Conservation (phyloP, 2,113 vertebrate species). For the Psophia crepitans region DNA sequence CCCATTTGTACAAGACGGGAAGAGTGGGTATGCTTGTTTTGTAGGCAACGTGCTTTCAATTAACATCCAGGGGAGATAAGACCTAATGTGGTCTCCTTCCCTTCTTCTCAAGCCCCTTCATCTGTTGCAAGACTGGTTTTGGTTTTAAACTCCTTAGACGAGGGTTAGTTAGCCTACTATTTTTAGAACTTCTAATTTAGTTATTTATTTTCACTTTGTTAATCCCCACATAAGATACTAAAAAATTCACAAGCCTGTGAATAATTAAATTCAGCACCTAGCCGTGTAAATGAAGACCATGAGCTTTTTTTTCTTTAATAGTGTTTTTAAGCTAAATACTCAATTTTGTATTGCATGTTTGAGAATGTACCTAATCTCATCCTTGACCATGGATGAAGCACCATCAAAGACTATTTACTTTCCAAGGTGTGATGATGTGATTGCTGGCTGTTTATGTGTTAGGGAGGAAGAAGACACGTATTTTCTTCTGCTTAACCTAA, state of each 20-base stretch:
- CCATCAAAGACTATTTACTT: not conserved
- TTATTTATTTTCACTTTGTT: not conserved
- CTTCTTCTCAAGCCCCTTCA: not conserved
- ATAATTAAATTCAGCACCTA: not conserved
- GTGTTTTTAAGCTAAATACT: not conserved
- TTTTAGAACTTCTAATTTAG: not conserved
- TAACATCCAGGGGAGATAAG: not conserved
- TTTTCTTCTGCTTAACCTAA: not conserved
- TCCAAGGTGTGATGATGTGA: not conserved
- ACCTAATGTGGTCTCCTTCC: not conserved
- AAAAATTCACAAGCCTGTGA: not conserved
- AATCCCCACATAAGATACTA: not conserved
- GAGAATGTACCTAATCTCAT: not conserved
- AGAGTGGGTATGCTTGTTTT: not conserved
- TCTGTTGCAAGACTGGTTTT: not conserved
- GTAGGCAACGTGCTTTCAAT: not conserved
- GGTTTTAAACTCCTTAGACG: not conserved
- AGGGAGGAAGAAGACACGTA: not conserved
- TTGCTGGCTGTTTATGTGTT: not conserved
- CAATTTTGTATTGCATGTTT: not conserved
- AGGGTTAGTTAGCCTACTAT: not conserved
- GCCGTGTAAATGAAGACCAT: not conserved
- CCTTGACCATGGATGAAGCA: not conserved
- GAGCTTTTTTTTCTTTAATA: not conserved
- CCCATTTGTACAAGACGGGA: not conserved